A percentile compares a stretch with the other conserved stretches of the same genome.
Evolutionary conservation across 2,888 invertebrate genomes (phyloP).

Genomic region (Stegana nigrithorax): DNA sequence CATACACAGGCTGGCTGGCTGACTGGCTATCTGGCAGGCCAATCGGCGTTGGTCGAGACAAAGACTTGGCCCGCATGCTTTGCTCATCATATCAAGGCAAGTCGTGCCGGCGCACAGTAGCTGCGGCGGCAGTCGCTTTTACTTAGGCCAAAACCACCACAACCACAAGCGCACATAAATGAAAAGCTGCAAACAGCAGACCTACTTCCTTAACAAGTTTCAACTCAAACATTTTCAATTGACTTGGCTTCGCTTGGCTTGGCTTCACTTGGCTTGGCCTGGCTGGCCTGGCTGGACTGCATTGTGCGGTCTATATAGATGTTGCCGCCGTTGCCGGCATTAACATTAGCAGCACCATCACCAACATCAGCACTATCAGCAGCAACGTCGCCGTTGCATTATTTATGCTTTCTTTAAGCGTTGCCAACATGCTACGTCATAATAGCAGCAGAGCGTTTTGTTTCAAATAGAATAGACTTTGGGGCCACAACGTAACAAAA

Average conservation of each 20-base stretch:
- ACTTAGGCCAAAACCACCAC: no score
- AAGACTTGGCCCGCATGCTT: no score
- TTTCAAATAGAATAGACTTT: slow-evolving; percentile 21
- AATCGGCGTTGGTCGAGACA: no score
- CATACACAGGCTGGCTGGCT: not conserved
- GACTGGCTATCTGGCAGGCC: no score
- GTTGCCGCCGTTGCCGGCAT: not conserved
- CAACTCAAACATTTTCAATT: not conserved
- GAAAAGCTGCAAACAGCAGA: slow-evolving; percentile 2
- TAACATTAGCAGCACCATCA: no score
- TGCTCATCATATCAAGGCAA: slow-evolving; percentile 10
- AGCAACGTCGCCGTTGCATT: slow-evolving; percentile 37
- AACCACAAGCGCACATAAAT: no score
- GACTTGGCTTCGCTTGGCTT: not conserved
- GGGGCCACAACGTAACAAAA: not conserved
- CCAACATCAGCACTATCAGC: no score
- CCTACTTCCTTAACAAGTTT: slow-evolving; percentile 17
- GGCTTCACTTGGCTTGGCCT: not conserved
- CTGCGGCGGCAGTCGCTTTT: not conserved
- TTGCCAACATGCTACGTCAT: slow-evolving; percentile 52
- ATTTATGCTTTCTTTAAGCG: slow-evolving; percentile 62
- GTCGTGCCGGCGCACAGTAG: not conserved
- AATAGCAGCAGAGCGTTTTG: slow-evolving; percentile 37
- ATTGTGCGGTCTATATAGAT: not conserved
- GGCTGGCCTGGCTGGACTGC: not conserved